Conservation (phyloP, 2,888 invertebrate genomes). For the Ormia ochracea region DNA sequence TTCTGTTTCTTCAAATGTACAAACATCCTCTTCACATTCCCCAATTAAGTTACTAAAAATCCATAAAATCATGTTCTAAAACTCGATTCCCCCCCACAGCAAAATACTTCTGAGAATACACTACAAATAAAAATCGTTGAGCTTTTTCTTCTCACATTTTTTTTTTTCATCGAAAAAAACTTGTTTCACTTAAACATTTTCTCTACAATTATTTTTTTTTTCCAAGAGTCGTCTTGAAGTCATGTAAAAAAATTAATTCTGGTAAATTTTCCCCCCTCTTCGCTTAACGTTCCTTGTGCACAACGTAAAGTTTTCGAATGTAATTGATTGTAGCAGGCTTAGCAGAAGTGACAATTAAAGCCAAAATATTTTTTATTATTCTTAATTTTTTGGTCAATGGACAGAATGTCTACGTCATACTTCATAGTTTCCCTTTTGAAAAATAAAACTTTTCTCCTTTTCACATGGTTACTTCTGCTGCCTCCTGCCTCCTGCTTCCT, state of each 20-base stretch:
- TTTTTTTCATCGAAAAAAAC: neutral
- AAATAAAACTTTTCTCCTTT: neutral
- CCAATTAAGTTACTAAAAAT: too few species aligned
- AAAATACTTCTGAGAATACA: too few species aligned
- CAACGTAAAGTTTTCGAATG: neutral
- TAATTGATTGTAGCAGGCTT: conserved; percentile 54
- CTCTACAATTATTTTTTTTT: neutral
- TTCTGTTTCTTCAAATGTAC: too few species aligned
- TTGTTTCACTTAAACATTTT: neutral
- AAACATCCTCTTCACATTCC: too few species aligned
- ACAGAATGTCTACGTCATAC: conserved; percentile 36
- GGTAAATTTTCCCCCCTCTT: neutral
- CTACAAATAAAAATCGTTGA: too few species aligned
- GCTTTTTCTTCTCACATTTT: too few species aligned
- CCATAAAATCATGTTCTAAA: too few species aligned
- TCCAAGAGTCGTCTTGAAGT: neutral
- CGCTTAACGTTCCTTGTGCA: neutral
- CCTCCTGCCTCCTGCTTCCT: conserved; percentile 30
- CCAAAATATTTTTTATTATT: too few species aligned
- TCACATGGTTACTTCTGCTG: neutral
- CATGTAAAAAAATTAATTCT: neutral
- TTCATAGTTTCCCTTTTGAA: conserved; percentile 2
- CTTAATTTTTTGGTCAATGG: conserved; percentile 57
- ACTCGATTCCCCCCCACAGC: too few species aligned
- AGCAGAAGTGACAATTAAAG: conserved; percentile 51